Evolutionary conservation across 2,888 invertebrate genomes (phyloP), one percentile per base, ranked within the genome.

Genomic region (Spodoptera littoralis): DNA sequence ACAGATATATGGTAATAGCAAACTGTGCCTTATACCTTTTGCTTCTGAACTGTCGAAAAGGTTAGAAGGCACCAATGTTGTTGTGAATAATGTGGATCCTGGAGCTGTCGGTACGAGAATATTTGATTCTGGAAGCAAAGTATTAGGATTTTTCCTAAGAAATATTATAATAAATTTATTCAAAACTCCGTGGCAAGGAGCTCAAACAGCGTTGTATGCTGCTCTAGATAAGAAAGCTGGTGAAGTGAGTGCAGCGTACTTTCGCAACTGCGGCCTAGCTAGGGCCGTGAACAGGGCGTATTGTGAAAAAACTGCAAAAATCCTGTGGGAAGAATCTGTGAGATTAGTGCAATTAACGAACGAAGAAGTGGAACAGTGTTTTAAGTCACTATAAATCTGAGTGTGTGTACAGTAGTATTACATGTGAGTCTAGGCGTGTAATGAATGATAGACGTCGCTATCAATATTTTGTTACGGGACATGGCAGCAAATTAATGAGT

Each of bases 61-160:
- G 1, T 82, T 97, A 79, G 90, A 92, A 81, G 87, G 96, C 3
- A 90, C 96, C 0, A 96, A 96, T 41, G 96, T 98, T 0, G 97
- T 97, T 0, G 96, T 96, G 0, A 98, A 98, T 84, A 96, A 96
- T 77, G 92, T 98, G n/a, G 97, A 98, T 90, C 98, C 98, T 0
- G 98, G 98, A 11, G 95, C 96, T 88, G 96, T 97, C 45, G 96
- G 97, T 75, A 97, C 97, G 0, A 96, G 96, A 22, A 97, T 97
- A 48, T 97, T 97, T 96, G 93, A 78, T 6, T 74, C 77, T n/a
- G 52, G 62, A 0, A 76, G 73, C 96, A 66, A 90, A 95, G 0
- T 95, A 84, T 90, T 95, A 52, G 88, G 84, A 0, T 24, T 45
- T 4, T 95, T 96, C 0, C 75, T 96, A 72, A 92, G 92, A 74